Evolutionary conservation across 2,113 vertebrate genomes (phyloP), one percentile per base, ranked within the genome.

Genomic region (Echinops telfairi): DNA sequence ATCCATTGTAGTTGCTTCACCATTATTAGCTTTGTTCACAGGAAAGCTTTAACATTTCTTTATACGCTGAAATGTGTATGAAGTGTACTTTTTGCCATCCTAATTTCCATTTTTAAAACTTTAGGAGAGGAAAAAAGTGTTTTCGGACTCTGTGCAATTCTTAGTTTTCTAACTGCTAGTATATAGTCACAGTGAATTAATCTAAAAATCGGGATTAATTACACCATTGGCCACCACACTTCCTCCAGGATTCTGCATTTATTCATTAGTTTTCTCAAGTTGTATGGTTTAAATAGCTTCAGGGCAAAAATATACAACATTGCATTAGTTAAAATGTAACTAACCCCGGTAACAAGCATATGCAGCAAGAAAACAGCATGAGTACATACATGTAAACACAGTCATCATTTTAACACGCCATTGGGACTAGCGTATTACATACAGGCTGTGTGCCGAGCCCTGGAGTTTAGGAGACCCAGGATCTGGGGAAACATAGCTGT

Each of bases 291-390:
- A 96, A 95, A 94, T 88, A 95, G 92, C 95, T 92, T 83, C 36
- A 15, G 93, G 96, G 83, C 14, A 95, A 94, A 96, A 90, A 70
- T 82, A 73, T 85, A 91, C 80, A 95, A 93, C 91, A 93, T 86
- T 95, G 36, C 43, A 95, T 96, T 94, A 96, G 85, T 97, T 95
- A 88, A 96, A 96, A 95, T 95, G 93, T 88, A 95, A 95, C 83
- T 79, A 92, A 80, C 71, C 84, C 94, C 83, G 92, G 86, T 90
- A 97, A 93, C 88, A 93, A 73, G 83, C 94, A 95, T 93, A 95
- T 88, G 62, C 86, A 95, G 86, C 68, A 86, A 94, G 92, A 70
- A 95, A 95, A 82, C 88, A 93, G 93, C 94, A 81, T 40, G 94
- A 86, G 40, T 25, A 19, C 73, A 76, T 91, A 78, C 85, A 81